phyloP scores from a whole-genome alignment of 2,797 vertebrate species.

The Trichosurus vulpecula region DNA sequence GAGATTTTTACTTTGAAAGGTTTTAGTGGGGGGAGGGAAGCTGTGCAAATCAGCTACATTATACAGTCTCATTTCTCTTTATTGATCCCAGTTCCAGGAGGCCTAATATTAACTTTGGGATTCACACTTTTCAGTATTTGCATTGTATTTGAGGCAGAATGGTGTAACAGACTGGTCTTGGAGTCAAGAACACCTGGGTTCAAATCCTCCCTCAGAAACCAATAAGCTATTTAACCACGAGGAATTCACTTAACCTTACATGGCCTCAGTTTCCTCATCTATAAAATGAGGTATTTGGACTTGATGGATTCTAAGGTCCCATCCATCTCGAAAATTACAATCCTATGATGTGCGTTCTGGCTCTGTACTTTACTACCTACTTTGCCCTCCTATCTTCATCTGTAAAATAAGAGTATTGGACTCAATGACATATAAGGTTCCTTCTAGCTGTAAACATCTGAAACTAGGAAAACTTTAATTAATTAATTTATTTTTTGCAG shows the following conservation, averaged over 20 bases:
- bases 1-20: background rate
- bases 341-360: background rate
- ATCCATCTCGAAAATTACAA: background rate
- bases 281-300: background rate
- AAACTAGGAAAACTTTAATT: background rate
- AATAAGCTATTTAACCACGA: background rate
- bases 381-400: background rate
- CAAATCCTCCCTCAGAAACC: background rate
- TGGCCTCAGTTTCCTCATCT: background rate
- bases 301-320: background rate
- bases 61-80: background rate
- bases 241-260: background rate
- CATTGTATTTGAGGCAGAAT: background rate
- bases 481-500: background rate
- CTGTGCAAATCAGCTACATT: background rate
- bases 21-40: background rate
- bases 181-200: background rate
- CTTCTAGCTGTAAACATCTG: background rate
- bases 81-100: conserved; percentile 6
- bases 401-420: background rate
- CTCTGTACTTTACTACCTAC: background rate
- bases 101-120: background rate
- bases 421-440: background rate
- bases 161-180: background rate
- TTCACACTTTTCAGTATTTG: background rate